Evolutionary conservation across 2,797 vertebrate species (phyloP).

Genomic region (Hipposideros larvatus): DNA sequence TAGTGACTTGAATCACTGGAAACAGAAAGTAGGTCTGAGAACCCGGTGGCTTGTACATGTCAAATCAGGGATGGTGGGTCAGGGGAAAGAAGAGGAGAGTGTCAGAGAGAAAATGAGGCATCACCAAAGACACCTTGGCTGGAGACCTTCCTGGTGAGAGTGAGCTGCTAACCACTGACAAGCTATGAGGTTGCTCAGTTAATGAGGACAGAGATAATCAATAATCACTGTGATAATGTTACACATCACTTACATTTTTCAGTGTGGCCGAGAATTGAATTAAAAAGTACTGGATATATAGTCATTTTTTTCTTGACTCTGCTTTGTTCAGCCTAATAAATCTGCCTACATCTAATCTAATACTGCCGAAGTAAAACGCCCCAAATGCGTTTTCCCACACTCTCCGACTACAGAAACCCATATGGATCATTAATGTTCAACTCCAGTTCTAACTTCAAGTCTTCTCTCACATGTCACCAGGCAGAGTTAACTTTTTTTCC

Average conservation of each 20-base stretch:
- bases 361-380: neutral
- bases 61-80: neutral
- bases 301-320: neutral
- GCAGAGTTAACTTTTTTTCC: neutral
- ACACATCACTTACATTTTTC: neutral
- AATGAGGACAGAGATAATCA: neutral
- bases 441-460: neutral
- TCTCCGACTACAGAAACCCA: neutral
- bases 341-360: neutral
- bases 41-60: neutral
- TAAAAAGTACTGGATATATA: neutral
- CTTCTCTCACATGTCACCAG: neutral
- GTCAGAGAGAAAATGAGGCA: neutral
- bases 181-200: neutral
- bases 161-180: neutral
- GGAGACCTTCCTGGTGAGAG: neutral
- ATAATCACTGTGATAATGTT: neutral
- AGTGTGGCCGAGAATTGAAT: neutral
- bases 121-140: neutral
- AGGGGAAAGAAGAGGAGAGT: neutral
- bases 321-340: neutral
- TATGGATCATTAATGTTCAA: neutral
- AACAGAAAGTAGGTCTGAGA: neutral
- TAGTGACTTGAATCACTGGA: neutral
- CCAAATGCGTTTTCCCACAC: neutral